Base-by-base conservation (phyloP, 2,888 invertebrate species). In the Allophyes oxyacanthae region DNA sequence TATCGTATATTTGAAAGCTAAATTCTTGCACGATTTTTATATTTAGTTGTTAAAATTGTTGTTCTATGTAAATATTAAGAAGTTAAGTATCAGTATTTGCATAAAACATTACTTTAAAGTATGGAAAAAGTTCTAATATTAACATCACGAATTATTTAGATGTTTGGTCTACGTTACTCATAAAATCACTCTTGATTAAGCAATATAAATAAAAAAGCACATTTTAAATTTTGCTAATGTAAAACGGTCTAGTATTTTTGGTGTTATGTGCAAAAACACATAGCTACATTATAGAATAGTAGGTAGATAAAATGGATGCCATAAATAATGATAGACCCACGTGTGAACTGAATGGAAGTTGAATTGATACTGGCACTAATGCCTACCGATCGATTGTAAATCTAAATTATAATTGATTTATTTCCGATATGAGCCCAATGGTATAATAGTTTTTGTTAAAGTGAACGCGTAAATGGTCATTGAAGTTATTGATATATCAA, bases 351-450 rank as follows among this genome's bases (percentile, higher is more conserved):
- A 70, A 54, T 62, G 49, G 62, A 62, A 59, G 37, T 42, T 58
- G 52, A 77, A 76, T 70, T 56, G 62, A 57, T 70, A 65, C 44
- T 72, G 71, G 60, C 75, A 69, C 38, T 77, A 69, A 77, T 72
- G 61, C n/a, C 37, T 50, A 36, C 37, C 46, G 53, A 66, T 66
- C 38, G 67, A 72, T 72, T 64, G 59, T 42, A 66, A 71, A 76
- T 58, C 32, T 57, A 56, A 70, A 61, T 54, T 59, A 50, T 64
- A 70, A 72, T 76, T 73, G 66, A 76, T 64, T 69, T 69, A 69
- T 64, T 42, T 64, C 42, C 44, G 20, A 46, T 53, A 49, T 52
- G 37, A 44, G 45, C 48, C 43, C 44, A 28, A 28, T 28, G 28
- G 4, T 28, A 28, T 3, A 5, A 3, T 32, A 10, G 48, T 69